Evolutionary conservation across 1,140 invertebrate genomes (phyloP).

Genomic region (Papilio glaucus): DNA sequence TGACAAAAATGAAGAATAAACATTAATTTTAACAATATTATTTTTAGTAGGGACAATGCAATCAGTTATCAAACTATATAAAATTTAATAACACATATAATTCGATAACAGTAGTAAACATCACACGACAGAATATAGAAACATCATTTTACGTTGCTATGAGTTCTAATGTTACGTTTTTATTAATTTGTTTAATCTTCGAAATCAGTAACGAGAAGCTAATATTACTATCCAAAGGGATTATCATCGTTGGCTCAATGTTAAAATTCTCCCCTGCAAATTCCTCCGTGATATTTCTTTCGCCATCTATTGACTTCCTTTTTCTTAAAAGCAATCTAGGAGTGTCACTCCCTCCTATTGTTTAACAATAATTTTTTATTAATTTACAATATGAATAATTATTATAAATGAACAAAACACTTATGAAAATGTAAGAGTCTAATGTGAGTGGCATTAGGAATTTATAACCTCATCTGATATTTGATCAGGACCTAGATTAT

Average conservation of each 20-base stretch:
- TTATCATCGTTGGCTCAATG: slow-evolving; percentile 22
- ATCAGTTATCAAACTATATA: no score
- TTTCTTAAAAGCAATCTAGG: slow-evolving; percentile 14
- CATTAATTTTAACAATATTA: no score
- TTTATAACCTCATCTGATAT: no score
- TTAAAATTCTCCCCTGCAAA: neutral
- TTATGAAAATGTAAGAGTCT: neutral
- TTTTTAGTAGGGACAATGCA: no score
- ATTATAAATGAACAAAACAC: neutral
- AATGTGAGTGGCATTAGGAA: no score
- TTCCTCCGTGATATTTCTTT: neutral
- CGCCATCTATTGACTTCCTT: slow-evolving; percentile 8
- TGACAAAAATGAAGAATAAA: no score
- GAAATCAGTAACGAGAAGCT: slow-evolving; percentile 11
- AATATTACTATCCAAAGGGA: slow-evolving; percentile 21
- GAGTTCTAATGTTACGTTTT: slow-evolving; percentile 27
- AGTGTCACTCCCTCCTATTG: no score
- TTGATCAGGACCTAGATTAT: no score
- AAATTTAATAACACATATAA: no score
- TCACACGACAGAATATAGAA: neutral
- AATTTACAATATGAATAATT: neutral
- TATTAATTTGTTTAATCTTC: slow-evolving; percentile 22
- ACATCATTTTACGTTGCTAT: slow-evolving; percentile 2
- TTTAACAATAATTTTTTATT: no score
- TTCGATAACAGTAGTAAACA: neutral